Base-by-base conservation (phyloP, 2,888 invertebrate genomes). In the Synanthedon tipuliformis region DNA sequence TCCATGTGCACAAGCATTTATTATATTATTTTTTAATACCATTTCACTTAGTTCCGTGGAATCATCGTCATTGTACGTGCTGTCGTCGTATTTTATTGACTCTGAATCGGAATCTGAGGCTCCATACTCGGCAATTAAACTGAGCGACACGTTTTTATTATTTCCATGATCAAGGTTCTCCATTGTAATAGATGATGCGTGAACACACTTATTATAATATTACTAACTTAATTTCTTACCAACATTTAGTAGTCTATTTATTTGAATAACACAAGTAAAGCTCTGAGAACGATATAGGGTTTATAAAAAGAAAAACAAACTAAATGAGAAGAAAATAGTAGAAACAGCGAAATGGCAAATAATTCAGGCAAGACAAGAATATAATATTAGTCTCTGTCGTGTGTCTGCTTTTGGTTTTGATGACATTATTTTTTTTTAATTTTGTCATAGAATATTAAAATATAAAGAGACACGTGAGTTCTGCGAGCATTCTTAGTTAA, bases 11-110 rank as follows among this genome's bases (percentile, higher is more conserved):
- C 86, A 86, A 41, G 88, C 87, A 59, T 88, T 88, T 60, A 88
- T 87, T 52, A 87, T 84, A 58, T 87, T 88, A 70, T 88, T 86
- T 60, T 86, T 87, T 56, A 86, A 68, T 55, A 88, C 87, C 86
- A 88, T 87, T 57, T 85, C 85, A 72, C 82, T 87, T 27, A 83
- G 68, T 61, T 84, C 84, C 40, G 73, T 67, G 3, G 77, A 70
- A 56, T 86, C 86, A 3, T 81, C 81, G 53, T 78, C 80, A 56
- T 81, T 76, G 48, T 68, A 73, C 16, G 66, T 65, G 57, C 71
- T 66, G 13, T 68, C 68, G 56, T 77, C 73, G 4, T 78, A 77
- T 53, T 66, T 73, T 18, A 74, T 72, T 57, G 78, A 78, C 34
- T 77, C 77, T 1, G 86, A 83, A 59, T 87, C 87, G 1, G 86